Evolutionary conservation across 2,888 invertebrate species (phyloP), one percentile per base, ranked within the genome.

Genomic region (Pollenia griseotomentosa): DNA sequence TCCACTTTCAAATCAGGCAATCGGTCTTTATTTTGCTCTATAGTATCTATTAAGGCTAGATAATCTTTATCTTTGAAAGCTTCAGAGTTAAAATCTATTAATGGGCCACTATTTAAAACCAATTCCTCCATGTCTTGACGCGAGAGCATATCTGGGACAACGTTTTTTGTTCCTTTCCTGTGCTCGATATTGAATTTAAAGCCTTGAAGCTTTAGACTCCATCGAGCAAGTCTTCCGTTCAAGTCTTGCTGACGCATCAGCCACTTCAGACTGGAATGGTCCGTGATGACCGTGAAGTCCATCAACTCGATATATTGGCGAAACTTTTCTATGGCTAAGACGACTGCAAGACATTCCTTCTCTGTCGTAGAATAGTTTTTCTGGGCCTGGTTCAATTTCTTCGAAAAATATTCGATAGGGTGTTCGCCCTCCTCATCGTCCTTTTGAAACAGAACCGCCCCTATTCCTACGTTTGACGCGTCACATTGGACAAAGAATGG

Each of bases 211-310:
- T 91, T 82, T 8, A 88, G 44, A n/a, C 79, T 84, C 88, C 88
- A 91, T 12, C 90, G 65, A 8, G 90, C 90, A 42, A 91, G 57
- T 40, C 85, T 46, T 6, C 85, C 85, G n/a, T 51, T 73, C 8
- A 85, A 48, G 7, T 85, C 81, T 6, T 63, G 57, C 11, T 75
- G 65, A 1, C 10, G 6, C 85, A 75, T 80, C 7, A 85, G 70
- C 80, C 70, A 85, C n/a, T 75, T 73, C 2, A 75, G 44, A 23
- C 61, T 80, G 0, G 79, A 73, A 33, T 79, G 74, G 40, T 80
- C 79, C 0, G 79, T 79, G 9, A 79, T 68, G 10, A 83, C 63
- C 5, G 80, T 79, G 33, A 87, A 87, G 3, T 61, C 51, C 71
- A 77, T 73, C 0, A 68, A 40, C 61, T 88, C 88, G 7, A 87